These are phyloP conservation scores for human DNA, from an alignment of 2,113 vertebrate genomes.

Conservation along the genomic window DNA sequence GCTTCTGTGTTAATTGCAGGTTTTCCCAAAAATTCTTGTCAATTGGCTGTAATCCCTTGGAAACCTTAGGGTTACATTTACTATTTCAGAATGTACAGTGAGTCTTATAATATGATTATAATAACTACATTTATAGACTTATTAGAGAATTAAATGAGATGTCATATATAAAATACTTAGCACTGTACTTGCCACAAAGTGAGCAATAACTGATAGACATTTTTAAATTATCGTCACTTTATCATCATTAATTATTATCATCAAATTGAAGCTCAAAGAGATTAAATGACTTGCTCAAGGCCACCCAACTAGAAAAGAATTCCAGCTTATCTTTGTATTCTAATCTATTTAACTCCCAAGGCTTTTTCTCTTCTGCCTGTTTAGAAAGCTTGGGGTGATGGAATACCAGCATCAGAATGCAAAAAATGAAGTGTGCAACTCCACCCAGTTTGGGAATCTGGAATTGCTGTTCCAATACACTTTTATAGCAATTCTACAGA, in stretches of 20 bases:
- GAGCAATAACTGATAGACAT: neutral
- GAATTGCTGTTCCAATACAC: constrained; percentile 29
- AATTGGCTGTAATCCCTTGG: neutral
- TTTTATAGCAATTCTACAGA: constrained; percentile 30
- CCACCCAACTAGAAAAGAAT: neutral
- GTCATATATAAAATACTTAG: neutral
- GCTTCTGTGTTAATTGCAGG: neutral
- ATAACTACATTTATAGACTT: neutral
- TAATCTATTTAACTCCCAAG: neutral
- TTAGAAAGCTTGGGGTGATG: neutral
- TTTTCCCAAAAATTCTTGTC: neutral
- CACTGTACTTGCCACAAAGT: neutral
- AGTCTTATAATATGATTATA: neutral
- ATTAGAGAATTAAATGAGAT: neutral
- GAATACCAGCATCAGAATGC: neutral
- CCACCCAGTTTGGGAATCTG: constrained; percentile 39
- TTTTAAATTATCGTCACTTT: neutral
- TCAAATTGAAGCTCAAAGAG: neutral
- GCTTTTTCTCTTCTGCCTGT: neutral
- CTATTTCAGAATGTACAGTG: neutral
- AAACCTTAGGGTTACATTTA: neutral
- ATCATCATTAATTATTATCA: neutral
- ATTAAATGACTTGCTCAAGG: neutral
- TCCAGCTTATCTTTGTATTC: neutral
- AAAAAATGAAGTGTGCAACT: constrained; percentile 28